Evolutionary conservation across 2,888 invertebrate species (phyloP).

Genomic region (Drosophila buzzatii): DNA sequence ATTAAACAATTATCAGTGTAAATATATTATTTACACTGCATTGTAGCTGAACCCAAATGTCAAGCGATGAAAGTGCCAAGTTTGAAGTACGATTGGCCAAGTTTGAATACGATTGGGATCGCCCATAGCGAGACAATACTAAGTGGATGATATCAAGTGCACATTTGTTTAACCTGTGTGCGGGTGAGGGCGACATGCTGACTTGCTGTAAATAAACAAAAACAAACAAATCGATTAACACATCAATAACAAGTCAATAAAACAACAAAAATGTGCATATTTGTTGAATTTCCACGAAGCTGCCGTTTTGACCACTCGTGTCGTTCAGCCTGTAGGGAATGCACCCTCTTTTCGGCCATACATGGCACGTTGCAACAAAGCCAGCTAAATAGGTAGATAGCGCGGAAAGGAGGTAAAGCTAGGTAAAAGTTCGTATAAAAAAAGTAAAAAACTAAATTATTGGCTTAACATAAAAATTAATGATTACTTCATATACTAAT

Average conservation of each 20-base stretch:
- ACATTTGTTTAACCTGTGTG: slow-evolving; percentile 19
- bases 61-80: slow-evolving; percentile 22
- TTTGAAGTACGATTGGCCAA: slow-evolving; percentile 9
- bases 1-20: neutral
- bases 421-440: too few relatives aligned
- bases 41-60: slow-evolving; percentile 4
- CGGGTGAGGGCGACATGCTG: slow-evolving; percentile 3
- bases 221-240: slow-evolving; percentile 48
- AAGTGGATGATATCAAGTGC: slow-evolving; percentile 18
- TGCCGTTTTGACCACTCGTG: slow-evolving; percentile 38
- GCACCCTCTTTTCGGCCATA: neutral
- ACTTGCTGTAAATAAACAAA: slow-evolving; percentile 31
- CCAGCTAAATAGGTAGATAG: neutral
- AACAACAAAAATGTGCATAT: slow-evolving; percentile 22
- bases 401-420: slow-evolving; percentile 43
- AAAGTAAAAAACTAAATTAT: slow-evolving; percentile 42
- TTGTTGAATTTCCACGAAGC: slow-evolving; percentile 13
- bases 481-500: slow-evolving; percentile 73
- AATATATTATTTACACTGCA: neutral
- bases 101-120: slow-evolving; percentile 4
- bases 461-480: slow-evolving; percentile 65
- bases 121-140: neutral
- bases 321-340: neutral
- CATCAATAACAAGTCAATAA: slow-evolving; percentile 40
- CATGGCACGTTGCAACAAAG: slow-evolving; percentile 24